Percentiles rank a stretch among this genome's conserved stretches.
Evolutionary conservation across 2,797 vertebrate genomes (phyloP).

Genomic region (Sebastiscus tertius): DNA sequence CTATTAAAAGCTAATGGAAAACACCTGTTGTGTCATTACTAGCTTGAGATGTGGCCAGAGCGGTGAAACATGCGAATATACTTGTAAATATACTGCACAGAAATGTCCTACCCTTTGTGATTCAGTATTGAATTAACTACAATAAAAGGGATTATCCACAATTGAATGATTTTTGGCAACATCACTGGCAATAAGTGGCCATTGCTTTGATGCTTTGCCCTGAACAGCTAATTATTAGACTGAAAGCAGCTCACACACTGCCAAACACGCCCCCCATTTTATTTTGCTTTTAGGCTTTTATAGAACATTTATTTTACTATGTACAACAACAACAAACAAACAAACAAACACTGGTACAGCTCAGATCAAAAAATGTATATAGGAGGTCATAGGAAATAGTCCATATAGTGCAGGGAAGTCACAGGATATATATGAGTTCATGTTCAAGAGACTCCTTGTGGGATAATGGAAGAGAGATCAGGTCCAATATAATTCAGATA

Average conservation of each 20-base stretch:
- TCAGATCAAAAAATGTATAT: too few species aligned
- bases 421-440: too few species aligned
- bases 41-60: not conserved
- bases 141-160: not conserved
- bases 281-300: not conserved
- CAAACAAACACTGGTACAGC: too few species aligned
- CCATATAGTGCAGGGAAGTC: too few species aligned
- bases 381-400: too few species aligned
- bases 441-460: too few species aligned
- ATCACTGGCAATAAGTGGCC: not conserved
- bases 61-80: not conserved
- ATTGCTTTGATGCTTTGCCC: not conserved
- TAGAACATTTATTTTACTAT: not conserved
- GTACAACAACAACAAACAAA: too few species aligned
- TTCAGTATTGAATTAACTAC: not conserved
- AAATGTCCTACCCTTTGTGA: accelerated
- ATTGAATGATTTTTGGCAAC: conserved; percentile 5
- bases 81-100: not conserved
- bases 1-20: not conserved
- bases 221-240: not conserved
- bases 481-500: too few species aligned
- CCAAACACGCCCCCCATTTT: not conserved
- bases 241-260: not conserved
- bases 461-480: too few species aligned
- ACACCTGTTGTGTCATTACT: not conserved